Evolutionary conservation across 2,113 vertebrate genomes (phyloP).

Genomic region (Ailurus styani): DNA sequence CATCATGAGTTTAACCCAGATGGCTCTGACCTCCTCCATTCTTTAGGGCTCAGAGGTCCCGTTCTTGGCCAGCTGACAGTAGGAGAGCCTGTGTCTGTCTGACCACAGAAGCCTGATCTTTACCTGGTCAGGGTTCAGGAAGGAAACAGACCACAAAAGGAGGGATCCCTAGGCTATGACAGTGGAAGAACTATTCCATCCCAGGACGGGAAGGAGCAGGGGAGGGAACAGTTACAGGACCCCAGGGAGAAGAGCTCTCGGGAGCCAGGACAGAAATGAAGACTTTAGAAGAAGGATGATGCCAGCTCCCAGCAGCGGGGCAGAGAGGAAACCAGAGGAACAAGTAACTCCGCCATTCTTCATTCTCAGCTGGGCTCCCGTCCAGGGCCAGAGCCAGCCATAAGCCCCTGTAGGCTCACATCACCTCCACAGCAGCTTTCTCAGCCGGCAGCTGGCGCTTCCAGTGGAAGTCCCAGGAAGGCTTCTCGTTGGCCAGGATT

Average conservation of each 20-base stretch:
- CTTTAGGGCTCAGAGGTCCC: not conserved
- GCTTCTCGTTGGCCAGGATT: not conserved
- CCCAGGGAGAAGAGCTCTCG: not conserved
- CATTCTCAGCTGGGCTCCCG: not conserved
- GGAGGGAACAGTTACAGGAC: not conserved
- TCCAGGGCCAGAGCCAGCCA: not conserved
- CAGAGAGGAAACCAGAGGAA: not conserved
- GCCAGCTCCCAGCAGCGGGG: not conserved
- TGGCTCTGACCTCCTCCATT: not conserved
- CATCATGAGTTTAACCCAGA: not conserved
- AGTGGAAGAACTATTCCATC: not conserved
- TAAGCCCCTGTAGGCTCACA: not conserved
- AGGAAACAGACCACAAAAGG: not conserved
- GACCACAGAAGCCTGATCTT: not conserved
- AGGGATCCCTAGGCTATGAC: not conserved
- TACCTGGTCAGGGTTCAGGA: not conserved
- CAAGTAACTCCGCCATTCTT: no score
- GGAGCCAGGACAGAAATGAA: no score
- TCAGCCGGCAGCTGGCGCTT: not conserved
- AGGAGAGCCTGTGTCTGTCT: not conserved
- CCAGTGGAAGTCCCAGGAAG: not conserved
- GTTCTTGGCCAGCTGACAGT: not conserved
- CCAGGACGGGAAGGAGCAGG: not conserved
- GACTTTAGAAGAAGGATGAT: not conserved
- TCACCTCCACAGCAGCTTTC: not conserved